Conservation (phyloP, 2,888 invertebrate genomes). For the Hoplodrina ambigua region DNA sequence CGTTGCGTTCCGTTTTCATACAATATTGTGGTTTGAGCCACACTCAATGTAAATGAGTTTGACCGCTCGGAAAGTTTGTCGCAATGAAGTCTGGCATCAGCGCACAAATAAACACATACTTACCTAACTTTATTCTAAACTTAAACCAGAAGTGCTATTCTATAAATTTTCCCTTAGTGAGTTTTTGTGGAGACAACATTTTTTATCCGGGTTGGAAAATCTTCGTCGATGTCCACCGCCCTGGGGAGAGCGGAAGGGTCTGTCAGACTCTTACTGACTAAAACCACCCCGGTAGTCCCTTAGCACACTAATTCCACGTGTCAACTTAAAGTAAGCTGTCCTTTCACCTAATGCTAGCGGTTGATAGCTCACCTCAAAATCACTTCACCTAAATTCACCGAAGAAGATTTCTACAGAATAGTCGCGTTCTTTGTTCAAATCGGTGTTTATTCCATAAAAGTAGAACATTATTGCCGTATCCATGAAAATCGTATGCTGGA, state of each 20-base stretch:
- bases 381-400: slow-evolving; percentile 24
- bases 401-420: neutral
- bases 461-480: slow-evolving; percentile 55
- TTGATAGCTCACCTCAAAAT: neutral
- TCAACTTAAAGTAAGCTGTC: too few relatives aligned
- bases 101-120: neutral
- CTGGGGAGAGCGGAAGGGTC: too few relatives aligned
- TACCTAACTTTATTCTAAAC: neutral
- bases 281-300: too few relatives aligned
- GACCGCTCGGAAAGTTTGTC: neutral
- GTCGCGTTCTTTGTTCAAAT: slow-evolving; percentile 36
- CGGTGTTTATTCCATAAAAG: slow-evolving; percentile 56
- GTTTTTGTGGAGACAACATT: too few relatives aligned
- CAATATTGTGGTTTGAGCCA: neutral
- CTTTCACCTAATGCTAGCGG: too few relatives aligned
- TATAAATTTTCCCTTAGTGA: neutral
- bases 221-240: too few relatives aligned
- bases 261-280: too few relatives aligned
- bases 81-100: neutral
- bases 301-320: too few relatives aligned
- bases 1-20: neutral
- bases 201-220: too few relatives aligned
- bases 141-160: neutral
- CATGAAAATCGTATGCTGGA: slow-evolving; percentile 55
- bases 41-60: neutral